Evolutionary conservation across 2,888 invertebrate genomes (phyloP), one percentile per base, ranked within the genome.

Genomic region (Callinectes sapidus): DNA sequence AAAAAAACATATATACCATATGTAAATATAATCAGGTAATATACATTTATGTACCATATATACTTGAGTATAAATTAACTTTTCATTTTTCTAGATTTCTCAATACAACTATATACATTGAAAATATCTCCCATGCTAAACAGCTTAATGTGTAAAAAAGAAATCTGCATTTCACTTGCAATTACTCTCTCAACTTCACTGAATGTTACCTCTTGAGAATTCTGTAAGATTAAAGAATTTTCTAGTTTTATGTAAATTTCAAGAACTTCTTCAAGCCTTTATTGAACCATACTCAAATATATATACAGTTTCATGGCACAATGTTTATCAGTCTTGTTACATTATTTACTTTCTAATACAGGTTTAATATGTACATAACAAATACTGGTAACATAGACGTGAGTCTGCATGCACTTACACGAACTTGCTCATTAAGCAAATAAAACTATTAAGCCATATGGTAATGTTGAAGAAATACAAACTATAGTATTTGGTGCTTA

Each of bases 51-150:
- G 71, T 71, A 71, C 71, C 71, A 71, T 81, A 35, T n/a, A 35
- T 81, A 81, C 81, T 81, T 81, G 81, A 81, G 81, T 81, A 81
- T 35, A 81, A 35, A 35, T 81, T 10, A 77, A 77, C 71, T 28
- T n/a, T n/a, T n/a, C n/a, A 77, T 77, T 77, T 28, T 28, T 77
- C 23, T 77, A 71, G 28, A 71, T 0, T 10, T 71, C 28, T 28
- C 28, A n/a, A 23, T 61, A 6, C 2, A 61, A 61, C 5, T 23
- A 61, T 10, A 61, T 18, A 61, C 10, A 10, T 61, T 61, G 61
- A 61, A 23, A 23, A 18, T 61, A 61, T 23, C 18, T 61, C 18
- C 61, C 16, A 61, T 6, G 18, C 10, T 10, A 5, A 48, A 10
- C 3, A 10, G 48, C 48, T 48, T 48, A 5, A 48, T 6, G 48